A percentile compares a stretch with the other conserved stretches of the same genome.
phyloP scores from a whole-genome alignment of 1,140 invertebrate genomes.

The Parapsyche elsis region DNA sequence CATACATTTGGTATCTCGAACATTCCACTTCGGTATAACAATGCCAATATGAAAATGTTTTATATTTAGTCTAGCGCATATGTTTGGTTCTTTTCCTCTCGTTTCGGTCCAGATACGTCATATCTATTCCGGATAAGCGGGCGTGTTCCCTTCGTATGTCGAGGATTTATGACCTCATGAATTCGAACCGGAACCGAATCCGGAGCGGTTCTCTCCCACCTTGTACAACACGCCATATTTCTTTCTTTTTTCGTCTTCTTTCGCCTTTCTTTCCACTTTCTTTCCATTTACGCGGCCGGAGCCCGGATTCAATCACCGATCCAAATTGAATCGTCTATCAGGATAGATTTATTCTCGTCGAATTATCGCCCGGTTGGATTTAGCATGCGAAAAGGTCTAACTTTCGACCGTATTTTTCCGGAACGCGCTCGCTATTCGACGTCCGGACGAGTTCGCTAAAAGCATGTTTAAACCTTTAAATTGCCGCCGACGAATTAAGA shows the following conservation, averaged over 20 bases:
- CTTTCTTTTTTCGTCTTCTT: not conserved
- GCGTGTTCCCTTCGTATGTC: not conserved
- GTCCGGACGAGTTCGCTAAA: too few relatives aligned
- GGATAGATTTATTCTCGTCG: conserved; percentile 3
- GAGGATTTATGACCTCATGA: not conserved
- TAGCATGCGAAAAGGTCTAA: not conserved
- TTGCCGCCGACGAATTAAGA: too few relatives aligned
- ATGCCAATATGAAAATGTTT: too few relatives aligned
- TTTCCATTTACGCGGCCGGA: not conserved
- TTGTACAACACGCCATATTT: conserved; percentile 4
- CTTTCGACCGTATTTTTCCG: conserved; percentile 1
- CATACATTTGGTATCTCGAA: too few relatives aligned
- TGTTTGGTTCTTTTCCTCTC: not conserved
- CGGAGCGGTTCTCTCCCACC: not conserved
- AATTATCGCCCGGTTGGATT: conserved; percentile 6
- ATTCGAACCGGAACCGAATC: not conserved
- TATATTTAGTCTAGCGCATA: not conserved
- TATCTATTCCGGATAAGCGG: conserved; percentile 7
- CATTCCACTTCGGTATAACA: too few relatives aligned
- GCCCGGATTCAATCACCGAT: not conserved
- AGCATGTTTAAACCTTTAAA: too few relatives aligned
- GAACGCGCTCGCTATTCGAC: not conserved
- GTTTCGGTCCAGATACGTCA: not conserved
- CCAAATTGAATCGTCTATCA: conserved; percentile 7
- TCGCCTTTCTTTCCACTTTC: not conserved